phyloP scores from a whole-genome alignment of 2,888 invertebrate genomes.

The Caenorhabditis japonica region DNA sequence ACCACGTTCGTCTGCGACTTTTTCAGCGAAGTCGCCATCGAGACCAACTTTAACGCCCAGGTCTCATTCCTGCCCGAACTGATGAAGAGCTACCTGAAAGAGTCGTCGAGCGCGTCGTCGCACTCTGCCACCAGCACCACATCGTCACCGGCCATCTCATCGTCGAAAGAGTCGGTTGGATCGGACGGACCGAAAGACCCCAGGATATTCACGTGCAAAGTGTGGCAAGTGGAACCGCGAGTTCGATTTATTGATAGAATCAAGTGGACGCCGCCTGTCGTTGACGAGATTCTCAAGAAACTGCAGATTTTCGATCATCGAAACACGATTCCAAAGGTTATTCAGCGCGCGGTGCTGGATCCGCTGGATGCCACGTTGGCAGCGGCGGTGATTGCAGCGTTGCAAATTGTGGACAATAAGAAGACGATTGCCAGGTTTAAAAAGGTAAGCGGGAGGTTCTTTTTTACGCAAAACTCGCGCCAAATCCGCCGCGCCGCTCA shows the following conservation, averaged over 20 bases:
- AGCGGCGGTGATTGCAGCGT: slow-evolving; percentile 30
- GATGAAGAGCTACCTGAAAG: slow-evolving; percentile 86
- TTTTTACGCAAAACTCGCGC: too few species aligned
- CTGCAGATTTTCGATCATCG: slow-evolving; percentile 92
- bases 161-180: slow-evolving; percentile 29
- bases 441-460: too few species aligned
- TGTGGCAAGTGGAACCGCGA: slow-evolving; percentile 94
- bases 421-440: slow-evolving; percentile 42
- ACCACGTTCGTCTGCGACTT: slow-evolving; percentile 98
- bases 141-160: slow-evolving; percentile 29
- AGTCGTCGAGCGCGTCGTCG: slow-evolving; percentile 16
- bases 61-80: slow-evolving; percentile 93
- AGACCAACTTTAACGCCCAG: slow-evolving; percentile 90
- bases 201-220: slow-evolving; percentile 91
- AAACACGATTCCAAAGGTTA: slow-evolving; percentile 98
- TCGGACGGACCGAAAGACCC: slow-evolving; percentile 82
- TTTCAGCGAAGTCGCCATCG: slow-evolving; percentile 90
- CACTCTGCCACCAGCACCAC: slow-evolving; percentile 23
- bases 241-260: slow-evolving; percentile 74
- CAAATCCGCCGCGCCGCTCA: too few species aligned
- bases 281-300: slow-evolving; percentile 97
- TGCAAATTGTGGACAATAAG: slow-evolving; percentile 43
- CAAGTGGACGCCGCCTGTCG: slow-evolving; percentile 91
- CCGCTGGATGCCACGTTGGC: slow-evolving; percentile 93
- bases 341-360: slow-evolving; percentile 97